Conservation (phyloP, 2,113 vertebrate species). For the Aspiorhynchus laticeps region DNA sequence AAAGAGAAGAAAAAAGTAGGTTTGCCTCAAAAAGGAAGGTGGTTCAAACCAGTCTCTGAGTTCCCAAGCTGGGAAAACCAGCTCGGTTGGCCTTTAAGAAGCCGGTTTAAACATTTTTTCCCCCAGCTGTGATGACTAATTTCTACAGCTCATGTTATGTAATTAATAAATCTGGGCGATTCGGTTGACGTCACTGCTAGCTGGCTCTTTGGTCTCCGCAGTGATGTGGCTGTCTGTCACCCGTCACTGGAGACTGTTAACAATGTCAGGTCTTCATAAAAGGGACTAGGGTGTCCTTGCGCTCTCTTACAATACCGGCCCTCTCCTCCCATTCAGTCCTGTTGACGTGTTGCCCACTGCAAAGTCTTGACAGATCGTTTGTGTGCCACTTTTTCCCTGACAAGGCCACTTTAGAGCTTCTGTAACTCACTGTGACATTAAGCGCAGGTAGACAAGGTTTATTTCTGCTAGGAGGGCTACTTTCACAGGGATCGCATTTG, state of each 20-base stretch:
- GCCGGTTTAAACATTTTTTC: not conserved
- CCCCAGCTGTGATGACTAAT: not conserved
- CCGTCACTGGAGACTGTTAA: not conserved
- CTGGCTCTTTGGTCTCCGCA: not conserved
- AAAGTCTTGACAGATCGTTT: constrained; percentile 61
- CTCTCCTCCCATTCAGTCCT: constrained; percentile 38
- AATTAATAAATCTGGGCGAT: not conserved
- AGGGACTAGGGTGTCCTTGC: not conserved
- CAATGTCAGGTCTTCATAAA: not conserved
- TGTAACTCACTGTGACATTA: constrained; percentile 24
- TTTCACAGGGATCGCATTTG: not conserved
- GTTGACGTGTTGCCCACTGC: not conserved
- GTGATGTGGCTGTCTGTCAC: constrained; percentile 17
- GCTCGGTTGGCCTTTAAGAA: not conserved
- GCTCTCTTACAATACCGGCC: constrained; percentile 42
- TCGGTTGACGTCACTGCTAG: constrained; percentile 7
- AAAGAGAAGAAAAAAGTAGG: not conserved
- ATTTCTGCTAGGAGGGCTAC: not conserved
- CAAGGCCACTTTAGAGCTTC: constrained; percentile 25
- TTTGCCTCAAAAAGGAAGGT: not conserved
- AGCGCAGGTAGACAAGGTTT: not conserved
- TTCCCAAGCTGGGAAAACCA: not conserved
- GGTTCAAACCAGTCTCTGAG: not conserved
- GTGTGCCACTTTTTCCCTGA: constrained; percentile 55
- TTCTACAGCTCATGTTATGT: not conserved